A percentile compares a stretch with the other conserved stretches of the same genome.
Evolutionary conservation across 2,797 vertebrate genomes (phyloP).

Genomic region (Phalloptychus januarius): DNA sequence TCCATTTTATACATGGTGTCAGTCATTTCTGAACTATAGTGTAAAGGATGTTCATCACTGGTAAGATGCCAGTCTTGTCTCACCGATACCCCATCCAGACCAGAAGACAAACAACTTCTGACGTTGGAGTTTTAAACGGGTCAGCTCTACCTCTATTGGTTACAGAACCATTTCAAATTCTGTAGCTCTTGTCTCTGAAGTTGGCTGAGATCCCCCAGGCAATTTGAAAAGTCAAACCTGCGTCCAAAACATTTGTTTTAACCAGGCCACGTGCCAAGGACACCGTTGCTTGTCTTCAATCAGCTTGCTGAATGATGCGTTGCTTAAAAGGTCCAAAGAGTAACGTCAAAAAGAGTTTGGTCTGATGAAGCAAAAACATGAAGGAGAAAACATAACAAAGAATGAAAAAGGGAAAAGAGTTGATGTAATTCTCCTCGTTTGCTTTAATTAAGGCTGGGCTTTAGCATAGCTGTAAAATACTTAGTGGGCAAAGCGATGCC

Average conservation of each 20-base stretch:
- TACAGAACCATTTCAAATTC: neutral
- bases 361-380: neutral
- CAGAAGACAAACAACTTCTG: neutral
- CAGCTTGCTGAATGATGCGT: constrained; percentile 43
- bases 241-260: constrained; percentile 31
- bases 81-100: neutral
- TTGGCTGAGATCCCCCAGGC: constrained; percentile 6
- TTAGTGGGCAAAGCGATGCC: neutral
- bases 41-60: no score
- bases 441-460: neutral
- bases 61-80: neutral
- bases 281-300: constrained; percentile 42
- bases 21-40: neutral
- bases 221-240: constrained; percentile 26
- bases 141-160: neutral
- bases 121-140: neutral
- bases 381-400: neutral
- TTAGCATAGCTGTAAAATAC: neutral
- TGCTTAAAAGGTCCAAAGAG: constrained; percentile 11
- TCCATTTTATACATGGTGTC: neutral
- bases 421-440: neutral
- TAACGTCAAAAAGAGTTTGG: neutral
- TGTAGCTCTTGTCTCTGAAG: neutral
- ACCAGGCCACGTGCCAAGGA: constrained; percentile 37
- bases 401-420: neutral